Base-by-base conservation (phyloP, 1,140 invertebrate genomes). In the Aricia agestis region DNA sequence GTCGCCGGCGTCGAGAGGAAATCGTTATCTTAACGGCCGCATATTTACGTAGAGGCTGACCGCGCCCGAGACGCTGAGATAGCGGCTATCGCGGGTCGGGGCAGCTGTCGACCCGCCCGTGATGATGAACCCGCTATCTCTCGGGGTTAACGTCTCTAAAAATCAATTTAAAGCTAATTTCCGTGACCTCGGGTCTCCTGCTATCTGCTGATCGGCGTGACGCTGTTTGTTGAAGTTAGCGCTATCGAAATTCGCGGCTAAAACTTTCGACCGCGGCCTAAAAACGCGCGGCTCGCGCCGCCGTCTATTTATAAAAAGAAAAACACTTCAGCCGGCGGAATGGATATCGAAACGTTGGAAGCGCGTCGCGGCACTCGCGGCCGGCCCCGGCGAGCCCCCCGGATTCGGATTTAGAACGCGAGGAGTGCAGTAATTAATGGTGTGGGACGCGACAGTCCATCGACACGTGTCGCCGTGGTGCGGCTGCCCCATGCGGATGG, bases 21-120 rank as follows among this genome's bases (percentile, higher is more conserved):
- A 88, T 81, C 71, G 83, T 89, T 90, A 90, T 90, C 88, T 87
- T 83, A 87, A 88, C 82, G 86, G 85, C 73, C 75, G 78, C 72
- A 78, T 87, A 86, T 88, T 90, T 89, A 90, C 87, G 85, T 87
- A 76, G 86, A 87, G 89, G 87, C 87, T 85, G 82, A 83, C 76
- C 78, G 80, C 79, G 78, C 79, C 79, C 83, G 79, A 82, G 76
- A 77, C 83, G 87, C 87, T 87, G 87, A 85, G 77, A 19, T 74
- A 78, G 75, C 72, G 75, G 15, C 69, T 76, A 73, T 84, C 73
- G 25, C 70, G 78, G 88, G 82, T 88, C 88, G 78, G 80, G 88
- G 87, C 88, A 90, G 88, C 85, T 89, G 86, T 88, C 84, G 89
- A 86, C 86, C 88, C 81, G 72, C 72, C 71, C 70, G 76, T 82